phyloP scores from a whole-genome alignment of 2,888 invertebrate genomes.

The Pheosia tremula region DNA sequence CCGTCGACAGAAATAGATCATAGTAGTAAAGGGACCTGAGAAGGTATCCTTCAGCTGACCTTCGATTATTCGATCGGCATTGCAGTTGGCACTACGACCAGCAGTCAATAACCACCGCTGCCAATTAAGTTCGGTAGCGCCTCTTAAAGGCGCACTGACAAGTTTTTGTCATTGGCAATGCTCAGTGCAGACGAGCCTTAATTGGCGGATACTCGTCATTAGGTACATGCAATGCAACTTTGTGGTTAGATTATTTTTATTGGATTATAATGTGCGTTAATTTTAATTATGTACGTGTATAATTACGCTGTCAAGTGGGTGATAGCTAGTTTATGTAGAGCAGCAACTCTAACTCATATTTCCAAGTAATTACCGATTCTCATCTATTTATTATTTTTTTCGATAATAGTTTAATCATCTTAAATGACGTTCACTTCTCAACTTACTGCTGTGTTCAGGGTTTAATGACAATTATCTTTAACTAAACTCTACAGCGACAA shows the following conservation, averaged over 20 bases:
- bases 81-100: conserved; percentile 60
- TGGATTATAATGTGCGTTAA: conserved; percentile 1
- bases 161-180: conserved; percentile 71
- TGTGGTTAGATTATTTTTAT: conserved; percentile 48
- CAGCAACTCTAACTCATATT: not conserved
- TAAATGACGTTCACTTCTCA: no score
- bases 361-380: not conserved
- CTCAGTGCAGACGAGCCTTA: conserved; percentile 57
- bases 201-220: conserved; percentile 80
- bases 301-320: not conserved
- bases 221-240: conserved; percentile 59
- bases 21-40: conserved; percentile 31
- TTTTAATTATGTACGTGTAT: conserved; percentile 1
- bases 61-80: conserved; percentile 64
- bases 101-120: conserved; percentile 65
- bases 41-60: conserved; percentile 50
- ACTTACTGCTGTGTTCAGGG: no score
- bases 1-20: conserved; percentile 58
- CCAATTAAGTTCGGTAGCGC: conserved; percentile 83
- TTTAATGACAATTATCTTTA: no score
- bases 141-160: conserved; percentile 64
- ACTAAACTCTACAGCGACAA: no score
- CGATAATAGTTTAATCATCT: no score
- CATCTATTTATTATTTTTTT: not conserved
- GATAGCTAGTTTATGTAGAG: not conserved